Evolutionary conservation across 2,113 vertebrate species (phyloP), one percentile per base, ranked within the genome.

Genomic region (Condylura cristata): DNA sequence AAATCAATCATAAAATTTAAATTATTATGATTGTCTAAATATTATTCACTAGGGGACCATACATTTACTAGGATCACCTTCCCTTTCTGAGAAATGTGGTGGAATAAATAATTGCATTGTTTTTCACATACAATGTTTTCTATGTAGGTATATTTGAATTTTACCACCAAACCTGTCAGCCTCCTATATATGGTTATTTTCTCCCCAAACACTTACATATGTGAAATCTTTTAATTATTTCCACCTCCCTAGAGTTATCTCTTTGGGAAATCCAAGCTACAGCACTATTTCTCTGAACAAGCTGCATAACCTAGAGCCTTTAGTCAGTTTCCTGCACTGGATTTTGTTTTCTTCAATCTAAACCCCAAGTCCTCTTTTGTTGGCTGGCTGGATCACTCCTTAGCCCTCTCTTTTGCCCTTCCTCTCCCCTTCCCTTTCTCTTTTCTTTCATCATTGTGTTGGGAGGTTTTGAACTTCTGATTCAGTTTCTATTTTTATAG

Each of bases 1-100:
- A 91, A 84, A 60, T 78, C 58, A 95, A 44, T 86, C 75, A 84
- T 41, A 83, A 90, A 66, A 85, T 84, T 28, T 88, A 75, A 75
- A 66, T 60, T 79, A 80, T 46, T 74, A 39, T 72, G 74, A 46
- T 61, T 87, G 60, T 90, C 65, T 95, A 75, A 92, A 90, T 80
- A 87, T 84, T 91, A 51, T 70, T 80, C 65, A 28, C 58, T 22
- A 22, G 26, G 56, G 81, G 71, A 58, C 17, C 39, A 87, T 44
- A 65, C 34, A 81, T 95, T 93, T 37, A 41, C 37, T 48, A 22
- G 75, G 86, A 48, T 84, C 63, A 41, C 46, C 65, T 56, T 84
- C 94, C 65, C 32, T 68, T 82, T 87, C 76, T 84, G 53, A n/a
- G 66, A 90, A 92, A 80, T 41, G 37, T 74, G 34, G 8, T 18